Percentiles rank a stretch among this genome's conserved stretches.
Conservation (phyloP, 1,140 invertebrate species). For the Plutomurus gul region DNA sequence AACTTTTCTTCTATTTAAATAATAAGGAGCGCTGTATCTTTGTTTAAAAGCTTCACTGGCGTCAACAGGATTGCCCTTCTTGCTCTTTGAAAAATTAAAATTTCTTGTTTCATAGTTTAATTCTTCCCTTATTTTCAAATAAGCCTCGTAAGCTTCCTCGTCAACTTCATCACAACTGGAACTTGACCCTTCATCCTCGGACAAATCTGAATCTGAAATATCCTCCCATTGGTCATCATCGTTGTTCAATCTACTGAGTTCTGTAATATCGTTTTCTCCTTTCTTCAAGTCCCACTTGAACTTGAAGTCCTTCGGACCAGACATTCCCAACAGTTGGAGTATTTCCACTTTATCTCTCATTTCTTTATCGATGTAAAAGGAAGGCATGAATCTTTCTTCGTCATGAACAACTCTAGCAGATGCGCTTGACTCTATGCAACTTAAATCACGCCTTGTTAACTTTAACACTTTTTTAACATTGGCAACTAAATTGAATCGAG, state of each 20-base stretch:
- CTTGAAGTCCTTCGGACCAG: not conserved
- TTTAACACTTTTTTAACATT: constrained; percentile 36
- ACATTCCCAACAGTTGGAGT: not conserved
- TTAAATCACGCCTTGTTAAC: not conserved
- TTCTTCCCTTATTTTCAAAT: not conserved
- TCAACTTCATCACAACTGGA: not conserved
- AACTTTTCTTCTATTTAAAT: not conserved
- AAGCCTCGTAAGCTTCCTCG: not conserved
- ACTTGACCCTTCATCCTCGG: not conserved
- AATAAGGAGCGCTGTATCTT: not conserved
- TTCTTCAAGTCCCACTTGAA: not conserved
- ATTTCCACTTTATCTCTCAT: not conserved
- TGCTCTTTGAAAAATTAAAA: not conserved
- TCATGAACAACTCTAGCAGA: not conserved
- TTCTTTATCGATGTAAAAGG: not conserved
- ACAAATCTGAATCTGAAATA: not conserved
- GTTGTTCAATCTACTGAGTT: not conserved
- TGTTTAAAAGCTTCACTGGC: not conserved
- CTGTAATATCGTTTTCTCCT: not conserved
- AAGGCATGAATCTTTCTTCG: not conserved
- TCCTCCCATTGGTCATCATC: constrained; percentile 1
- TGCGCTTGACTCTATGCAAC: not conserved
- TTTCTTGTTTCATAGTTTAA: not conserved
- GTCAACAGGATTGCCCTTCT: not conserved
- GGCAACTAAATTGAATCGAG: constrained; percentile 8